Evolutionary conservation across 1,140 invertebrate species (phyloP).

Genomic region (Arion vulgaris): DNA sequence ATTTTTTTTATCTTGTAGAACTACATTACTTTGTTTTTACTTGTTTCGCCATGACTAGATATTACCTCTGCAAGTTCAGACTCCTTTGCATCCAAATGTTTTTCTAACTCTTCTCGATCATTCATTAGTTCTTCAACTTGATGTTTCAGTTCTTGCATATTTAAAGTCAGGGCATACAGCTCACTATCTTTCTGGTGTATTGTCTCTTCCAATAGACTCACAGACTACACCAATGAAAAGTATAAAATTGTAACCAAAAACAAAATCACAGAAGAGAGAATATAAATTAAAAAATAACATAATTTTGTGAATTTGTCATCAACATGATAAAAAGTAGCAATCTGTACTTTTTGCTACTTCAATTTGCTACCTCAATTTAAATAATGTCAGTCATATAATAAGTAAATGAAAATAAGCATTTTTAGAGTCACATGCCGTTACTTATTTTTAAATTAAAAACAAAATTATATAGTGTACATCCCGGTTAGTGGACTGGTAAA

Average conservation of each 20-base stretch:
- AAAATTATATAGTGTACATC: too few relatives aligned
- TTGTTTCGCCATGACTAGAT: background rate
- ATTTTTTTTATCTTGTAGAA: too few relatives aligned
- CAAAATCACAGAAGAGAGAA: background rate
- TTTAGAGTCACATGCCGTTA: too few relatives aligned
- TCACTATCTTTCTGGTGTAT: conserved; percentile 7
- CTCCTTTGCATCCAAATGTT: conserved; percentile 40
- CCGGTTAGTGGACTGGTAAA: too few relatives aligned
- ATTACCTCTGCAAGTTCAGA: conserved; percentile 19
- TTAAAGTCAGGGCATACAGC: conserved; percentile 20
- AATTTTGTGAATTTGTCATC: too few relatives aligned
- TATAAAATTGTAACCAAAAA: background rate
- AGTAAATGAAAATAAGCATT: too few relatives aligned
- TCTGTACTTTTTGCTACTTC: too few relatives aligned
- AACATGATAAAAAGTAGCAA: too few relatives aligned
- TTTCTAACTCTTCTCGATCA: conserved; percentile 10
- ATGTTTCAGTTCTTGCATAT: conserved; percentile 17
- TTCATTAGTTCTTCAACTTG: conserved; percentile 11
- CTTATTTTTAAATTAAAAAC: too few relatives aligned
- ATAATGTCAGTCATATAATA: too few relatives aligned
- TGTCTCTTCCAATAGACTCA: background rate
- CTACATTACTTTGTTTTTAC: too few relatives aligned
- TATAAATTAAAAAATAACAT: background rate
- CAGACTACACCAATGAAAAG: background rate
- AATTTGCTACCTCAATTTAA: too few relatives aligned